Evolutionary conservation across 2,113 vertebrate genomes (phyloP).

Genomic region (Edolisoma coerulescens): DNA sequence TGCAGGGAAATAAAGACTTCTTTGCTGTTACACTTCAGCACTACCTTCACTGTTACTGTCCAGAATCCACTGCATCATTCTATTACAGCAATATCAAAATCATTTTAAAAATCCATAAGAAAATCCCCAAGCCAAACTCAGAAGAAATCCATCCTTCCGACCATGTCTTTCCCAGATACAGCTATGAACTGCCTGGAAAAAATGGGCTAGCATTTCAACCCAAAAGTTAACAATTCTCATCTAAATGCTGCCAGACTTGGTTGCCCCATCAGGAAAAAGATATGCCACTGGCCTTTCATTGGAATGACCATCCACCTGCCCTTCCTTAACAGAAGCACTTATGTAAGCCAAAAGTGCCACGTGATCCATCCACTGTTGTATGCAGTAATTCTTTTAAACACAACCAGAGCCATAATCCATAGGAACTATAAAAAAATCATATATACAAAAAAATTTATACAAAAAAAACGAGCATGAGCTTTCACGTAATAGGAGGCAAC

Average conservation of each 20-base stretch:
- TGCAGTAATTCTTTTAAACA: background rate
- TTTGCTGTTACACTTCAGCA: background rate
- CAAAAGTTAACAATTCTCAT: background rate
- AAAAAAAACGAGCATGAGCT: background rate
- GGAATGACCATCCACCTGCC: background rate
- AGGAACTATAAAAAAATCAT: background rate
- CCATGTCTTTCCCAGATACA: background rate
- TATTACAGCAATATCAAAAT: background rate
- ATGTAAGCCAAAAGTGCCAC: background rate
- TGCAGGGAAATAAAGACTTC: background rate
- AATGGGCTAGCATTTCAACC: background rate
- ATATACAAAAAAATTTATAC: background rate
- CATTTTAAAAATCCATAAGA: background rate
- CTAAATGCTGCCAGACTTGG: background rate
- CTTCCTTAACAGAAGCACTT: background rate
- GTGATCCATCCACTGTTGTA: background rate
- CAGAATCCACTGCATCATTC: background rate
- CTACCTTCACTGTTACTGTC: background rate
- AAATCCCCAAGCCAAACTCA: background rate
- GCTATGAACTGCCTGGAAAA: background rate
- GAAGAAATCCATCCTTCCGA: background rate
- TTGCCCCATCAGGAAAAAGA: background rate
- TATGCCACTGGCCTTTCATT: background rate
- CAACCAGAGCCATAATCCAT: background rate
- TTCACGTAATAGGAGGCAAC: background rate